Conservation (phyloP, 1,140 invertebrate genomes). For the Bicyclus anynana region DNA sequence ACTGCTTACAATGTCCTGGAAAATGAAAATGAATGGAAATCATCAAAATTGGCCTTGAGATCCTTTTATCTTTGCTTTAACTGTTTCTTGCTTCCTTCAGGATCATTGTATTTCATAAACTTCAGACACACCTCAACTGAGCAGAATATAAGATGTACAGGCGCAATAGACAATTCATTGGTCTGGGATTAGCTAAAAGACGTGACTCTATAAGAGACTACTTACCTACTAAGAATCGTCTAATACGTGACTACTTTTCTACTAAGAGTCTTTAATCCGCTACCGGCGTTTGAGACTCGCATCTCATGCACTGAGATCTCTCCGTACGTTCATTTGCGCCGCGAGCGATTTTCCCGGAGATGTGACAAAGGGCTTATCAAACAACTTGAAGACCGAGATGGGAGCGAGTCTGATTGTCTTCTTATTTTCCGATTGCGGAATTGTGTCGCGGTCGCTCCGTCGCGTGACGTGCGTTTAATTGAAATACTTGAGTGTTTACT, state of each 20-base stretch:
- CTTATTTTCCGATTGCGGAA: conserved; percentile 1
- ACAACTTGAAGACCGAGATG: not conserved
- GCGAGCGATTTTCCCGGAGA: not conserved
- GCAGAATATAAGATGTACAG: too few relatives aligned
- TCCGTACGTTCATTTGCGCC: not conserved
- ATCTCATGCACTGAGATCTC: not conserved
- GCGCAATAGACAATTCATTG: too few relatives aligned
- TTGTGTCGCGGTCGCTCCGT: not conserved
- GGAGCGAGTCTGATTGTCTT: not conserved
- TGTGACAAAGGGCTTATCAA: conserved; percentile 14
- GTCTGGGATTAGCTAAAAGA: too few relatives aligned
- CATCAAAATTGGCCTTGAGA: too few relatives aligned
- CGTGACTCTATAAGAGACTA: too few relatives aligned
- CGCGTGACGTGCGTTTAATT: not conserved
- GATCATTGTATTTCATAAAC: too few relatives aligned
- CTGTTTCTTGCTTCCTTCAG: too few relatives aligned
- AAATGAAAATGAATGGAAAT: too few relatives aligned
- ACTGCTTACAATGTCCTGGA: too few relatives aligned
- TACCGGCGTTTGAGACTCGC: not conserved
- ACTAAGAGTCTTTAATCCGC: not conserved
- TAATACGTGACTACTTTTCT: not conserved
- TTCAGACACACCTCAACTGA: too few relatives aligned
- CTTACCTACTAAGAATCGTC: too few relatives aligned
- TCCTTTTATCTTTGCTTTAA: too few relatives aligned
- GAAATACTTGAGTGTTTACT: not conserved